phyloP scores from a whole-genome alignment of 1,140 invertebrate species.

The Rhyacophila brunnea region DNA sequence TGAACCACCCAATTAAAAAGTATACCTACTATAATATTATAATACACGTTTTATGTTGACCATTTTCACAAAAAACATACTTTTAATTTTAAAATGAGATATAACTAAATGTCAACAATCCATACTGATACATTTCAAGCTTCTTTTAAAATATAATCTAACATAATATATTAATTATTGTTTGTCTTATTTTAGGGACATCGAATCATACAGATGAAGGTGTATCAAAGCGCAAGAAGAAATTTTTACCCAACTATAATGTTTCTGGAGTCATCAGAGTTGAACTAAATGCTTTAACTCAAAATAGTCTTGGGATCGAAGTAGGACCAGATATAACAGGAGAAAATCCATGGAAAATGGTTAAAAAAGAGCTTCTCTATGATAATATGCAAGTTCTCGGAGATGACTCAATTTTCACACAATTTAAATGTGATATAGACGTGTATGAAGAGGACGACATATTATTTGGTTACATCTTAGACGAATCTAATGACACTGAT shows the following conservation, averaged over 20 bases:
- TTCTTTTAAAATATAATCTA: background rate
- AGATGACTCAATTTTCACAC: conserved; percentile 59
- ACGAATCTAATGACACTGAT: conserved; percentile 58
- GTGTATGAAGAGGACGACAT: conserved; percentile 56
- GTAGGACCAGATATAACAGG: conserved; percentile 62
- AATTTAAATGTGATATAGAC: conserved; percentile 52
- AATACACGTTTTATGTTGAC: no score
- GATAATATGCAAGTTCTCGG: conserved; percentile 55
- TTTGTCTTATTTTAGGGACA: conserved; percentile 3
- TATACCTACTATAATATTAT: no score
- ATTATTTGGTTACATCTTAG: conserved; percentile 67
- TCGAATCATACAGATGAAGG: conserved; percentile 1
- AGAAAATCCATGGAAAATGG: conserved; percentile 70
- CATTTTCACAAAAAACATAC: no score
- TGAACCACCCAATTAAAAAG: no score
- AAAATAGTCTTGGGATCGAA: conserved; percentile 51
- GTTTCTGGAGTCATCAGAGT: conserved; percentile 46
- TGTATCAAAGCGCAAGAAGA: conserved; percentile 9
- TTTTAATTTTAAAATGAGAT: no score
- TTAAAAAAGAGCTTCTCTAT: conserved; percentile 61
- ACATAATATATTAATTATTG: background rate
- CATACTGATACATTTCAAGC: no score
- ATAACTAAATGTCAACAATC: no score
- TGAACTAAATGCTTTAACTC: conserved; percentile 47
- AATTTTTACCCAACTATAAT: conserved; percentile 39